These are phyloP conservation scores for Acanthopagrus latus DNA, from an alignment of 2,797 vertebrate species.

Conservation along the genomic window DNA sequence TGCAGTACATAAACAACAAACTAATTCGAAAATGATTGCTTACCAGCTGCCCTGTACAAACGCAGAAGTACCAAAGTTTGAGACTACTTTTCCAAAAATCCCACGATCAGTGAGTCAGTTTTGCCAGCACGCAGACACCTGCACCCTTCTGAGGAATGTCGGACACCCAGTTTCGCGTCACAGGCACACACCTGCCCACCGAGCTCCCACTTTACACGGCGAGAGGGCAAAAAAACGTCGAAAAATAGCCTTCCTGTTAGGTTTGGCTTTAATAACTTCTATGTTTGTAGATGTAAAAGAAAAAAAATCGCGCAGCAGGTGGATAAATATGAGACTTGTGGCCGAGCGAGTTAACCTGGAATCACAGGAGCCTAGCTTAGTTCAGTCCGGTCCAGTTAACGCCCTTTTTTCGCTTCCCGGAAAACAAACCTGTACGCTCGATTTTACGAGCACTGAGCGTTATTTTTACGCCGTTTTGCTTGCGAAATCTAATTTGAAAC, in stretches of 20 bases:
- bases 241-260: not conserved
- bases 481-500: accelerated
- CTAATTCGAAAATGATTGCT: not conserved
- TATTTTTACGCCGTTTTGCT: not conserved
- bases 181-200: slow-evolving; percentile 66
- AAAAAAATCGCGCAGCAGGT: no score
- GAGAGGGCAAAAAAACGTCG: not conserved
- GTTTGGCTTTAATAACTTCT: not conserved
- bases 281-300: no score
- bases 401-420: slow-evolving; percentile 82
- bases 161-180: slow-evolving; percentile 73
- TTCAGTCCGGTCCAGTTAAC: slow-evolving; percentile 71
- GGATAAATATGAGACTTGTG: not conserved
- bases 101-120: slow-evolving; percentile 35
- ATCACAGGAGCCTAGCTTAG: slow-evolving; percentile 48
- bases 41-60: not conserved
- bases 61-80: not conserved
- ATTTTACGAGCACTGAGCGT: not conserved
- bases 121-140: slow-evolving; percentile 70
- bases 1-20: not conserved
- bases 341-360: slow-evolving; percentile 4
- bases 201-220: slow-evolving; percentile 16
- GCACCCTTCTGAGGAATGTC: slow-evolving; percentile 79
- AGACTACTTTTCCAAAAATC: slow-evolving; percentile 33
- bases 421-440: slow-evolving; percentile 45